Conservation (phyloP, 2,797 vertebrate species). For the Sebastes kiyomatsui region DNA sequence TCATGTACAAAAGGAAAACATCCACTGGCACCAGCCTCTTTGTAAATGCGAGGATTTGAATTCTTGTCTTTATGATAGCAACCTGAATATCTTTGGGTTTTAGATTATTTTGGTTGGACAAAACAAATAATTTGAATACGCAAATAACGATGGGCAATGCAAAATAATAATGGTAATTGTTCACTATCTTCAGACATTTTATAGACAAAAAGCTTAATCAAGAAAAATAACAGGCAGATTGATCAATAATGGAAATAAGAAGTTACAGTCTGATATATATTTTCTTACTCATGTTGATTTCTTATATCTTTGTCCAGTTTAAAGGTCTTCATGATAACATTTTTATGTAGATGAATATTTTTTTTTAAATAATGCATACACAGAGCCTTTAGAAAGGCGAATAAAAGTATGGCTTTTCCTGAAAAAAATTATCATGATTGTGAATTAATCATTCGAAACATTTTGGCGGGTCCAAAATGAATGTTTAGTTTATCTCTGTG, state of each 20-base stretch:
- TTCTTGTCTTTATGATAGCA: not conserved
- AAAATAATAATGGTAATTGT: not conserved
- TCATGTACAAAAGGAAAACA: not conserved
- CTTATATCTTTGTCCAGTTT: not conserved
- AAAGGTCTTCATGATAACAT: too few relatives aligned
- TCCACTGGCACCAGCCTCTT: not conserved
- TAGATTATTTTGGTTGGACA: not conserved
- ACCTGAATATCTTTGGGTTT: not conserved
- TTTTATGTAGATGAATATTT: too few relatives aligned
- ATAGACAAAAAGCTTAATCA: not conserved
- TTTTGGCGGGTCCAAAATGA: too few relatives aligned
- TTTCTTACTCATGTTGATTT: not conserved
- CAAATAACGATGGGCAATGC: not conserved
- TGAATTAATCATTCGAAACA: too few relatives aligned
- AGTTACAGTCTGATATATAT: not conserved
- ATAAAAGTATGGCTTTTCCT: too few relatives aligned
- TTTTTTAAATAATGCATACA: too few relatives aligned
- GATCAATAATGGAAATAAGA: not conserved
- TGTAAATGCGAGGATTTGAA: not conserved
- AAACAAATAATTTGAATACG: not conserved
- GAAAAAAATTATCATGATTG: too few relatives aligned
- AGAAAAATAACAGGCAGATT: not conserved
- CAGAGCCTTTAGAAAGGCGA: rapidly evolving
- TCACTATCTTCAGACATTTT: not conserved
- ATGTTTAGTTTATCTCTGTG: too few relatives aligned